Evolutionary conservation across 2,113 vertebrate species (phyloP).

Genomic region (Erpornis zantholeuca): DNA sequence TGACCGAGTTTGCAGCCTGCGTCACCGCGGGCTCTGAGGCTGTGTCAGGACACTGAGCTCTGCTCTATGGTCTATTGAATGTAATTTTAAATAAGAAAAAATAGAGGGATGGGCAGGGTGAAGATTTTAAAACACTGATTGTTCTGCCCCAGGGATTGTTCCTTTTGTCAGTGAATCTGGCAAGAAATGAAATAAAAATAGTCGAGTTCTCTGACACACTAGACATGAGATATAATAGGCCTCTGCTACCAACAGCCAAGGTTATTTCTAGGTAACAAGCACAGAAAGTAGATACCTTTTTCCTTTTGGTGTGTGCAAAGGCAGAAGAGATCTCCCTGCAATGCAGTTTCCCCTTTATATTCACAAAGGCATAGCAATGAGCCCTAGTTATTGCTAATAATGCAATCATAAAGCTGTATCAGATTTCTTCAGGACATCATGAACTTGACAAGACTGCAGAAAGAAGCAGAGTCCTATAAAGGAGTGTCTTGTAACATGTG

Average conservation of each 20-base stretch:
- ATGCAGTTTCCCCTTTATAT: not conserved
- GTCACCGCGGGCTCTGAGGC: rapidly evolving
- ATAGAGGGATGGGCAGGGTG: rapidly evolving
- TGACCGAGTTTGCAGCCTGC: not conserved
- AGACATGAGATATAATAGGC: not conserved
- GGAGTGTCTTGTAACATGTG: rapidly evolving
- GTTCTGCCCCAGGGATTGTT: not conserved
- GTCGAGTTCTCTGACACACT: not conserved
- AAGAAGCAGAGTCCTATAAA: not conserved
- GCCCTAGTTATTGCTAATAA: not conserved
- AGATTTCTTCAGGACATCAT: not conserved
- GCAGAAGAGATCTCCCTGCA: not conserved
- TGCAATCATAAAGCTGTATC: not conserved
- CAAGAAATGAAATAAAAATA: conserved; percentile 21
- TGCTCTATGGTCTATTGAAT: not conserved
- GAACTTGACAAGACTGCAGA: not conserved
- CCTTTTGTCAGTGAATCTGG: not conserved
- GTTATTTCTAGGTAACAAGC: not conserved
- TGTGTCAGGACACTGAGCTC: not conserved
- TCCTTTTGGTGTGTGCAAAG: not conserved
- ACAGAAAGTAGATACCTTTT: not conserved
- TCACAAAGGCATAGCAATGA: not conserved
- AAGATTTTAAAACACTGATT: not conserved
- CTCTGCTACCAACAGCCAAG: not conserved
- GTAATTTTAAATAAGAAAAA: not conserved